Evolutionary conservation across 2,113 vertebrate genomes (phyloP).

Genomic region (Leptocoma aspasia): DNA sequence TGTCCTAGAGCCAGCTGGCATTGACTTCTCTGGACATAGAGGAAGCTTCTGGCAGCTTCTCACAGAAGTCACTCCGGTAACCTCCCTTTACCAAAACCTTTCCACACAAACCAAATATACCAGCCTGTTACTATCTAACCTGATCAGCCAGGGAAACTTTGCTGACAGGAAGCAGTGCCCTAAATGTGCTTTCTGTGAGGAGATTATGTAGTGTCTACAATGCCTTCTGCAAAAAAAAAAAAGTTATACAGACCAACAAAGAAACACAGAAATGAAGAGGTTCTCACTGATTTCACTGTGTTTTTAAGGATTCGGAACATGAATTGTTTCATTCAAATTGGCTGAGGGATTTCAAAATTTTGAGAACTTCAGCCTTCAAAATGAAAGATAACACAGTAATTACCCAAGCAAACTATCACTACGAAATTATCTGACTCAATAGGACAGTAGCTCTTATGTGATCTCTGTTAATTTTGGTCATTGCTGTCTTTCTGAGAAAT

Average conservation of each 20-base stretch:
- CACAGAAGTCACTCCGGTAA: neutral
- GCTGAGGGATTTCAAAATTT: neutral
- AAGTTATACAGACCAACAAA: neutral
- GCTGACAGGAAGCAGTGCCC: neutral
- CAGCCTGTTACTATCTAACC: neutral
- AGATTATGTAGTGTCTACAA: neutral
- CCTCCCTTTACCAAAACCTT: neutral
- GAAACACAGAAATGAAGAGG: neutral
- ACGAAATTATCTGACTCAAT: neutral
- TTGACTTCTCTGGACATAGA: neutral
- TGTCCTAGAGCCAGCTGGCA: neutral
- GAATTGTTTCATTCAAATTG: neutral
- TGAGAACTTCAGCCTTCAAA: neutral
- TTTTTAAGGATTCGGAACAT: neutral
- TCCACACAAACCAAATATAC: neutral
- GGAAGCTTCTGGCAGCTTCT: neutral
- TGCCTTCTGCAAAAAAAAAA: neutral
- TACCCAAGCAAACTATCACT: neutral
- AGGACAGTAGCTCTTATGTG: neutral
- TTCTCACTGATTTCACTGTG: neutral
- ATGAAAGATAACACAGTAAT: neutral
- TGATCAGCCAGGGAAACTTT: neutral
- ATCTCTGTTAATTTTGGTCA: neutral
- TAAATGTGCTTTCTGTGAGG: neutral
- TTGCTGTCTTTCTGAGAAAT: neutral